Percentiles rank a stretch among this genome's conserved stretches.
Evolutionary conservation across 2,113 vertebrate species (phyloP).

Genomic region (Seriola dumerili): DNA sequence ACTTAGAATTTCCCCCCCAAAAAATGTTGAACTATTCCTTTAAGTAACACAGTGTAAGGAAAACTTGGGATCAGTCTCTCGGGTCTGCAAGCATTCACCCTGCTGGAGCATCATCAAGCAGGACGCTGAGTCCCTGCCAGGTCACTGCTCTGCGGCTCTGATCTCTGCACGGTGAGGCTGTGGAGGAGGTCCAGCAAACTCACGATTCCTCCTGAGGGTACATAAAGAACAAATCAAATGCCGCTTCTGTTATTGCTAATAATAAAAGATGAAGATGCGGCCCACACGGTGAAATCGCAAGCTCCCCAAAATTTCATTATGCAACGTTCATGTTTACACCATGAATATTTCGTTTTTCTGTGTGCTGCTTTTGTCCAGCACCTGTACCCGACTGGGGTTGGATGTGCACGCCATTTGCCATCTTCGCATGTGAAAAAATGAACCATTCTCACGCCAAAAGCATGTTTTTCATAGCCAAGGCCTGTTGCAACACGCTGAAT

Average conservation of each 20-base stretch:
- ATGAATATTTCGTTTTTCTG: not conserved
- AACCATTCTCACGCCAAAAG: not conserved
- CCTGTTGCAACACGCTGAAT: slow-evolving; percentile 12
- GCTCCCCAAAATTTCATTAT: not conserved
- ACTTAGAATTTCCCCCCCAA: not conserved
- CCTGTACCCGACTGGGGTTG: not conserved
- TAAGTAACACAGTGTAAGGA: not conserved
- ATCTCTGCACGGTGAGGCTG: not conserved
- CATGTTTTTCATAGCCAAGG: not conserved
- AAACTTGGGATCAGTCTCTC: not conserved
- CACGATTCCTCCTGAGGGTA: not conserved
- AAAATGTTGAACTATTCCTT: not conserved
- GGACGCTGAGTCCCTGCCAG: not conserved
- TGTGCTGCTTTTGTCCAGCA: not conserved
- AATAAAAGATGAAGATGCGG: not conserved
- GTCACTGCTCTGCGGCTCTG: slow-evolving; percentile 12
- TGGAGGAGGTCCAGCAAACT: not conserved
- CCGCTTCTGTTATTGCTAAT: not conserved
- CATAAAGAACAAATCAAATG: not conserved
- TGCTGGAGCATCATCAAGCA: not conserved
- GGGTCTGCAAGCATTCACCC: not conserved
- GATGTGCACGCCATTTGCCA: not conserved
- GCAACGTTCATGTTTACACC: not conserved
- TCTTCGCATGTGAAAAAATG: not conserved
- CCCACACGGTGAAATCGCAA: not conserved